Evolutionary conservation across 2,113 vertebrate species (phyloP), one percentile per base, ranked within the genome.

Genomic region (Dasyornis broadbenti): DNA sequence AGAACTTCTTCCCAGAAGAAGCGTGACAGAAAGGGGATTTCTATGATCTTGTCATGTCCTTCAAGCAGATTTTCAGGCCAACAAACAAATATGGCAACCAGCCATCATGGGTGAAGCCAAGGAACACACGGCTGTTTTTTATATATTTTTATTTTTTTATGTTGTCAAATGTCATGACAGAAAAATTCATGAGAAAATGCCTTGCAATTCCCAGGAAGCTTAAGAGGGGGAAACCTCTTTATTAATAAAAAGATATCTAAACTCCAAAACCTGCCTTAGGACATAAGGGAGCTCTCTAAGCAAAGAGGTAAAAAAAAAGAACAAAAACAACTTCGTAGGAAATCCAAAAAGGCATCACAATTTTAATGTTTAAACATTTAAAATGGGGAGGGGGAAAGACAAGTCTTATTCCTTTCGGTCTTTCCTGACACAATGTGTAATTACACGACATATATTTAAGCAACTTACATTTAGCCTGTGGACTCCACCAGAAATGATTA

Each of bases 121-220:
- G 70, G 82, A 94, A 89, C 27, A 75, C 70, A 89, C 2, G 21
- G 42, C 5, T 37, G 52, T 0, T 81, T 83, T 69, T 13, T 50
- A 9, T 33, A 37, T 12, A 23, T 31, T 31, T 13, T 45, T 42
- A 70, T 75, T 82, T 66, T 78, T 75, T 59, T 4, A 35, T 53
- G 8, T 50, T 82, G 75, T 93, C 86, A 89, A 85, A 89, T 94
- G 85, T 95, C 92, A 96, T 59, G 56, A 78, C 60, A 77, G 54
- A 93, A 90, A 94, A 93, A 95, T 90, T 89, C 71, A 56, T 93
- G 91, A 94, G 95, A 95, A 97, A 95, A 91, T 90, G 86, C 65
- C 65, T 93, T 95, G 57, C 45, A 81, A 68, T 92, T 95, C 71
- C 68, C 92, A 86, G 64, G 53, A 96, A 95, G 11, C 37, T 33